Evolutionary conservation across 2,113 vertebrate genomes (phyloP).

Genomic region (Thunnus maccoyii): DNA sequence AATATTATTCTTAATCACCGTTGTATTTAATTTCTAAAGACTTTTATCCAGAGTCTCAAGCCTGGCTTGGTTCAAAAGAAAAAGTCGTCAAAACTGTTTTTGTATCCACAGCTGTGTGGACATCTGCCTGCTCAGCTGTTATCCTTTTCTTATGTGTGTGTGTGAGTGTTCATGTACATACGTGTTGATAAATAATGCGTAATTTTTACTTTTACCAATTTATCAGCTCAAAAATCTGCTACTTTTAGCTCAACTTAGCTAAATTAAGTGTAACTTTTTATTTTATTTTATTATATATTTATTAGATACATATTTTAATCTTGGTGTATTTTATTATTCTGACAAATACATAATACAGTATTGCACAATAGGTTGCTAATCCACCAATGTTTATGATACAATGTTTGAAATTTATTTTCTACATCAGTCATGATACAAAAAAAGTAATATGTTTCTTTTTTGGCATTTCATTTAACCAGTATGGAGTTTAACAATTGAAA

Average conservation of each 20-base stretch:
- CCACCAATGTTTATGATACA: no score
- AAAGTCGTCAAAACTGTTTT: constrained; percentile 43
- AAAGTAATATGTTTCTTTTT: background rate
- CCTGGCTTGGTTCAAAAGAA: constrained; percentile 38
- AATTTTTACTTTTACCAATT: background rate
- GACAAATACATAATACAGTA: no score
- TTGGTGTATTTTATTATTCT: no score
- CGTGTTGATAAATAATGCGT: background rate
- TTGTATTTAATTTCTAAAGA: constrained; percentile 40
- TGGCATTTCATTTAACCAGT: background rate
- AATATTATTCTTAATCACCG: constrained; percentile 51
- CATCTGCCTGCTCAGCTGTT: constrained; percentile 70
- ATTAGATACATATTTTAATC: no score
- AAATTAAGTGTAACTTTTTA: no score
- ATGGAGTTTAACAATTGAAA: background rate
- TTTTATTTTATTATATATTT: no score
- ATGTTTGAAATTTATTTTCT: no score
- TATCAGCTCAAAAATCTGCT: background rate
- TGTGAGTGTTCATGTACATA: background rate
- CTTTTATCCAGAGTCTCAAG: constrained; percentile 14
- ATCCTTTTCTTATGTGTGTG: background rate
- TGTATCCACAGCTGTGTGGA: constrained; percentile 65
- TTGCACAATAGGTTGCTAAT: no score
- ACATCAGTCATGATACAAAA: no score
- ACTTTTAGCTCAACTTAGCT: no score